Base-by-base conservation (phyloP, 2,888 invertebrate species). In the Gryllus longicercus region DNA sequence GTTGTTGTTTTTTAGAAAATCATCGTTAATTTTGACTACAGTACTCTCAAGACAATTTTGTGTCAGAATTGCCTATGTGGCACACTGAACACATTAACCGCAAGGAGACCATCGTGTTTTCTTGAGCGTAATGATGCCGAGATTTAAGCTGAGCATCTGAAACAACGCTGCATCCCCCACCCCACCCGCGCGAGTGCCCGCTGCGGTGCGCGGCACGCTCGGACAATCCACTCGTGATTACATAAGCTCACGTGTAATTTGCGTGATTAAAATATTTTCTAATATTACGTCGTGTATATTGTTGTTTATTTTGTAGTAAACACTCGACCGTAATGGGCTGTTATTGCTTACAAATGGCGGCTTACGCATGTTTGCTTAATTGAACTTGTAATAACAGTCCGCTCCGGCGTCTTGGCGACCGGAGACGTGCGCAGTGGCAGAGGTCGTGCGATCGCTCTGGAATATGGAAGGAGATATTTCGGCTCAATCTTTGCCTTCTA, bases 261-360 rank as follows among this genome's bases (percentile, higher is more conserved):
- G n/a, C n/a, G n/a, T 63, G 63, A 63, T 63, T 63, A 63, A 63
- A 63, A 63, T 63, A 63, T 63, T 63, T 63, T n/a, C 63, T n/a
- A n/a, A 63, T n/a, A 63, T 63, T 63, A 63, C 63, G 63, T 63
- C 63, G 16, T 63, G 63, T 63, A 63, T 14, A 18, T n/a, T 18
- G 12, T 63, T 63, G 63, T 63, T 63, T 63, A 63, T 63, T 63
- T 63, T 14, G 12, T 63, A n/a, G 63, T 63, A 63, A 16, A 63
- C 63, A 63, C 63, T n/a, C 14, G 16, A n/a, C 63, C n/a, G 4
- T 63, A 63, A 63, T 63, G 63, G 63, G 63, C 14, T n/a, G 63
- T 63, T 63, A n/a, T 63, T 63, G 63, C 63, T n/a, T 63, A 63
- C 63, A n/a, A 63, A 63, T 63, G 63, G 63, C 63, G 63, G 63